phyloP scores from a whole-genome alignment of 1,140 invertebrate genomes.

The Tetragonula clypearis region DNA sequence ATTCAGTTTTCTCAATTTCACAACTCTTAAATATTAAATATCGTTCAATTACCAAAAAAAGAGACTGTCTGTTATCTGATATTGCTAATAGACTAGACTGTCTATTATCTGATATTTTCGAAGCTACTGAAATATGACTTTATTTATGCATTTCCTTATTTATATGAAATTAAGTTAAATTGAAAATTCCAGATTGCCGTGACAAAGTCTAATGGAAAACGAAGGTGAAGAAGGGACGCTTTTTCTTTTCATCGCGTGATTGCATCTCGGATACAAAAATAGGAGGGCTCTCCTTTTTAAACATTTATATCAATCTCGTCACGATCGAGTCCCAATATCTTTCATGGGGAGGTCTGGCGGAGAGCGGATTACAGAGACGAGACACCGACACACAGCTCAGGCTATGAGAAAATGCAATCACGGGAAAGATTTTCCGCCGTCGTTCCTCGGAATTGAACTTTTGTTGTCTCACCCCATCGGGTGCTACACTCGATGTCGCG shows the following conservation, averaged over 20 bases:
- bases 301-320: slow-evolving; percentile 40
- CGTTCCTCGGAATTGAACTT: slow-evolving; percentile 77
- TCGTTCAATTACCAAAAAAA: too few relatives aligned
- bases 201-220: background rate
- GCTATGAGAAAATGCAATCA: slow-evolving; percentile 66
- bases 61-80: too few relatives aligned
- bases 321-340: slow-evolving; percentile 27
- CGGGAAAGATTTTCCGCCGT: slow-evolving; percentile 73
- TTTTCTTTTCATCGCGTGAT: too few relatives aligned
- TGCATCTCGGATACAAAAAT: background rate
- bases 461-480: slow-evolving; percentile 71
- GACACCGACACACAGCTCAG: background rate
- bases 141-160: too few relatives aligned
- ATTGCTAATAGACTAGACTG: too few relatives aligned
- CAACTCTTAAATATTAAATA: too few relatives aligned
- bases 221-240: too few relatives aligned
- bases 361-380: slow-evolving; percentile 27
- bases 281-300: background rate
- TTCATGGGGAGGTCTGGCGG: background rate
- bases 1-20: background rate
- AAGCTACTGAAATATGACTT: too few relatives aligned
- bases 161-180: too few relatives aligned
- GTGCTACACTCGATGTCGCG: slow-evolving; percentile 6
- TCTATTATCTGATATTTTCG: too few relatives aligned
- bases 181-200: background rate